Base-by-base conservation (phyloP, 92 coral and sea anemone genomes). In the Porites divaricata region DNA sequence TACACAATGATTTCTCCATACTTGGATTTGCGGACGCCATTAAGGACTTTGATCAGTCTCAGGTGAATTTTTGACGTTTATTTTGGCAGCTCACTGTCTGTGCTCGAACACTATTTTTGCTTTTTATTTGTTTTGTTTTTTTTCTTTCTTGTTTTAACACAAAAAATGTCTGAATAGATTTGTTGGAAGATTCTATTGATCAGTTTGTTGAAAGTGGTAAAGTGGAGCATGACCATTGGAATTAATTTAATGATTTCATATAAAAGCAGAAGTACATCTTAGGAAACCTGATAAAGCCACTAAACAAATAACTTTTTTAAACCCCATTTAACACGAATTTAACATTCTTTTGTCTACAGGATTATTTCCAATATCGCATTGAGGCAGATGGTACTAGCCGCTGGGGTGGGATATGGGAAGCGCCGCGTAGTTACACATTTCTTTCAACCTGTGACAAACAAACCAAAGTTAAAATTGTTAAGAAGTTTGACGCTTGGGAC, bases 371-470 rank as follows among this genome's bases (percentile, higher is more conserved):
- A 35, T 90, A 90, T 62, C 85, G 91, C 4, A 90, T 90, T 63
- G 94, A 90, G 70, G 94, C 94, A 10, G 94, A 90, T 35, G 91
- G 86, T 2, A 17, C 62, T 6, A 88, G 56, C 53, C 88, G 81
- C 63, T 83, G 86, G 87, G 94, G 94, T 22, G 94, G 91, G 14
- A 90, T 90, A 74, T 90, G 91, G 91, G 91, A 90, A 19, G 94
- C 87, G 8, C 91, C 89, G 15, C 69, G 72, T 25, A 72, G 62
- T 4, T 90, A 90, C 89, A 81, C 78, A 49, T 87, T 90, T 73
- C 84, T 84, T 6, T 86, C 94, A 25, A 59, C 89, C 10, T 52
- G 82, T 61, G 89, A 87, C 76, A 77, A 87, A 41, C 91, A 90
- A 67, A 88, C 91, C 21, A 5, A 53, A 19, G 72, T 91, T 0